Base-by-base conservation (phyloP, 2,113 vertebrate genomes). In the Pachycephala philippinensis region DNA sequence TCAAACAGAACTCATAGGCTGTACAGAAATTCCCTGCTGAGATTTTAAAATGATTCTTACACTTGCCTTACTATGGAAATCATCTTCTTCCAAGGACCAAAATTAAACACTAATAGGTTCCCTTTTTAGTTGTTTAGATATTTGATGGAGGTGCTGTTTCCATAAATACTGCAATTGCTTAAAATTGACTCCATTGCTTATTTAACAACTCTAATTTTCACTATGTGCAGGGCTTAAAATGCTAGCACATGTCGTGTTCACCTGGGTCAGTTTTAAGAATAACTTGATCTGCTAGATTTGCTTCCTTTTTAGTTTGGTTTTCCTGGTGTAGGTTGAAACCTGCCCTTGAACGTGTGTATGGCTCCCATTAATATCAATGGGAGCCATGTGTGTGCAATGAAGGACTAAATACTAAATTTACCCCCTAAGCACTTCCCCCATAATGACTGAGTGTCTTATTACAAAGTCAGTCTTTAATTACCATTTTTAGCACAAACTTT, bases 161-260 rank as follows among this genome's bases (percentile, higher is more conserved):
- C 86, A 96, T 84, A 93, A 96, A 96, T 95, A 93, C 15, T 3
- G 9, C 60, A 93, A 97, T 92, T 93, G 72, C 90, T 86, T 92
- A 81, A 90, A 96, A 96, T 97, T 83, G 39, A 93, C 95, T 93
- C 85, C 64, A 64, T 81, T 90, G 90, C 95, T 93, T 92, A 81
- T 90, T 95, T 96, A 91, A 90, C 79, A 86, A 78, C 88, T 94
- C 81, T 94, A 96, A 95, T 96, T 96, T 91, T 96, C 93, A 92
- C 88, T 21, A 76, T 95, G 79, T 77, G 60, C 47, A 57, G 64
- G 68, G 13, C 44, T 86, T 75, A 95, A 97, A 97, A 96, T 21
- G 68, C 83, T 93, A 94, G 76, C 93, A 94, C 83, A 95, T 95
- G 93, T 83, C 4, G 0, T 42, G 39, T 68, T 90, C 4, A 15